Percentiles rank a stretch among this genome's conserved stretches.
Conservation (phyloP, 2,797 vertebrate species). For the Calcarius lapponicus region DNA sequence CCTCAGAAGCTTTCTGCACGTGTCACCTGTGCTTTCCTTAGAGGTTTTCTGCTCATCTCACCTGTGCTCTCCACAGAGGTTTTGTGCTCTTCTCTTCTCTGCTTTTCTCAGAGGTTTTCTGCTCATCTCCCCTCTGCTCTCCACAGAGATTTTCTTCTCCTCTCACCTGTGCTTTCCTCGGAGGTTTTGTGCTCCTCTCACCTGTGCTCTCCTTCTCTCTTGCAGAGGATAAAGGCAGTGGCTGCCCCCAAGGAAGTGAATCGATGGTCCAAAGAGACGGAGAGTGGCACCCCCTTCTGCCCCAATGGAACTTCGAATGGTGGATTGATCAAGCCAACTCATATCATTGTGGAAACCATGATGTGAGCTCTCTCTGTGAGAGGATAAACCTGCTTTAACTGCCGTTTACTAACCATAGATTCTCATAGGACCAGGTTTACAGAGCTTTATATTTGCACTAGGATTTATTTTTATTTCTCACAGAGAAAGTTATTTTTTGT, state of each 20-base stretch:
- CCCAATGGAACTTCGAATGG: constrained; percentile 82
- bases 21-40: not conserved
- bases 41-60: not conserved
- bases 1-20: too few relatives aligned
- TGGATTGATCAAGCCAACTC: constrained; percentile 89
- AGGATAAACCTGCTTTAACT: constrained; percentile 82
- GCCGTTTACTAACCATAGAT: constrained; percentile 93
- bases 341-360: constrained; percentile 97
- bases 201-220: not conserved
- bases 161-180: not conserved
- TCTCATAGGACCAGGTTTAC: constrained; percentile 94
- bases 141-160: not conserved
- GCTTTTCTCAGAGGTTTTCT: rapidly evolving
- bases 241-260: constrained; percentile 90
- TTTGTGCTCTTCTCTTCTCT: not conserved
- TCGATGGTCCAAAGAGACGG: constrained; percentile 86
- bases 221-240: constrained; percentile 92
- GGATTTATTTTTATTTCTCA: constrained; percentile 87
- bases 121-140: not conserved
- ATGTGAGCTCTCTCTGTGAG: constrained; percentile 93
- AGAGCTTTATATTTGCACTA: constrained; percentile 90
- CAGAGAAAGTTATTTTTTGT: constrained; percentile 83
- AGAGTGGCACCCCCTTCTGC: constrained; percentile 87
- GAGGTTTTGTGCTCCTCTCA: not conserved
- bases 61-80: not conserved